A percentile compares a stretch with the other conserved stretches of the same genome.
These are phyloP conservation scores for Armadillidium nasatum DNA, from an alignment of 1,140 invertebrate genomes.

Conservation along the genomic window DNA sequence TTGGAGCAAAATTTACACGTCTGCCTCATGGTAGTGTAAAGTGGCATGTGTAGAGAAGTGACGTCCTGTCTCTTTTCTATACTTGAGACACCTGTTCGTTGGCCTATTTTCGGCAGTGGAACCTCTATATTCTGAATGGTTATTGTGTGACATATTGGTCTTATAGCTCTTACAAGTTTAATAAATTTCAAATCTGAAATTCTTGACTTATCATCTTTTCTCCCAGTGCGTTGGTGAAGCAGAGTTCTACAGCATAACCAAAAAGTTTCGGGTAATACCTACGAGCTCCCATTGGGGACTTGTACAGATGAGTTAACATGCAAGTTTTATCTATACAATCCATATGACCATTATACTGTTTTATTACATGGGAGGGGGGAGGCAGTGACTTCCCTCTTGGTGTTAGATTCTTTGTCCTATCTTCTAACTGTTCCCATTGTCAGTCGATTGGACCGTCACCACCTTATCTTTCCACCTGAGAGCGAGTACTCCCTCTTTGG, in stretches of 20 bases:
- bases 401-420: background rate
- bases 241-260: conserved; percentile 27
- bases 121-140: background rate
- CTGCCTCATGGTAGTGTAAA: background rate
- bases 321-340: conserved; percentile 23
- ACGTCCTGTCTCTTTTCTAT: background rate
- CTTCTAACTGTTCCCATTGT: conserved; percentile 44
- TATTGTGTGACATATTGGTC: background rate
- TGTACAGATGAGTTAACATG: conserved; percentile 28
- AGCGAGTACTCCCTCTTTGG: conserved; percentile 18
- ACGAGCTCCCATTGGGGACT: conserved; percentile 22
- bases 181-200: background rate
- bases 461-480: conserved; percentile 48
- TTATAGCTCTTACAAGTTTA: background rate
- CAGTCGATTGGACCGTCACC: conserved; percentile 47
- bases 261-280: conserved; percentile 22
- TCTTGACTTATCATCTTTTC: conserved; percentile 30
- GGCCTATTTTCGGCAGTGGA: conserved; percentile 12
- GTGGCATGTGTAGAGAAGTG: background rate
- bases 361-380: conserved; percentile 22
- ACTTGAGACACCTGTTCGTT: background rate
- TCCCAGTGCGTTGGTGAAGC: conserved; percentile 12
- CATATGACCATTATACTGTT: conserved; percentile 30
- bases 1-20: conserved; percentile 27
- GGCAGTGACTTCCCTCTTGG: conserved; percentile 34